Percentiles rank a stretch among this genome's conserved stretches.
phyloP scores from a whole-genome alignment of 2,888 invertebrate species.

The Xestia c-nigrum region DNA sequence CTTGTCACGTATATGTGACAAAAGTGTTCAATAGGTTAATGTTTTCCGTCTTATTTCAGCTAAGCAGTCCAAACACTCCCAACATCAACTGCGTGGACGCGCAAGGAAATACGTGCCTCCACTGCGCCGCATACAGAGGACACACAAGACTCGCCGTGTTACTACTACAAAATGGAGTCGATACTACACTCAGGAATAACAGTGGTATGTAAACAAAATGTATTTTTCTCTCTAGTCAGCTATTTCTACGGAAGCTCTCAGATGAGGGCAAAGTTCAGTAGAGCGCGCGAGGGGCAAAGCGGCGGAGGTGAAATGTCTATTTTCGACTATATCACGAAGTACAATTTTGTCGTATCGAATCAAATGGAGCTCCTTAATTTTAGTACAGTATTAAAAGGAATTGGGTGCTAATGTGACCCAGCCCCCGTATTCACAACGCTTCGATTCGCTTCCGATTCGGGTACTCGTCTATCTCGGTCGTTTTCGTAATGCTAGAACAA shows the following conservation, averaged over 20 bases:
- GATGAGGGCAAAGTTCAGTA: conserved; percentile 24
- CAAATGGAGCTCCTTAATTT: background rate
- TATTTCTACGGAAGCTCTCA: background rate
- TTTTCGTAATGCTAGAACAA: too few relatives aligned
- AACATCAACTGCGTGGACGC: conserved; percentile 92
- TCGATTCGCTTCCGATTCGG: too few relatives aligned
- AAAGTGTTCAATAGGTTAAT: background rate
- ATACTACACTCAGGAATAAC: conserved; percentile 91
- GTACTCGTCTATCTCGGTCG: too few relatives aligned
- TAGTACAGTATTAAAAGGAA: background rate
- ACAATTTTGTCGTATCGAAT: background rate
- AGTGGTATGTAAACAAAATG: conserved; percentile 83
- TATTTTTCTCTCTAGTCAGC: background rate
- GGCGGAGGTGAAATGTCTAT: background rate
- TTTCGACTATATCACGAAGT: background rate
- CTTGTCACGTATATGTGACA: too few relatives aligned
- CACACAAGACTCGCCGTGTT: conserved; percentile 92
- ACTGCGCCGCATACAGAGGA: conserved; percentile 92
- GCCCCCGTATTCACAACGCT: too few relatives aligned
- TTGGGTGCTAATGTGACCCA: background rate
- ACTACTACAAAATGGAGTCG: conserved; percentile 92
- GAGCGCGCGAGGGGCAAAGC: conserved; percentile 11
- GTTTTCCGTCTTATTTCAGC: conserved; percentile 78
- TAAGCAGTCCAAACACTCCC: conserved; percentile 89
- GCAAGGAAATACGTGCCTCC: conserved; percentile 92